phyloP scores from a whole-genome alignment of 2,797 vertebrate genomes.

The Rhynchotus rufescens region DNA sequence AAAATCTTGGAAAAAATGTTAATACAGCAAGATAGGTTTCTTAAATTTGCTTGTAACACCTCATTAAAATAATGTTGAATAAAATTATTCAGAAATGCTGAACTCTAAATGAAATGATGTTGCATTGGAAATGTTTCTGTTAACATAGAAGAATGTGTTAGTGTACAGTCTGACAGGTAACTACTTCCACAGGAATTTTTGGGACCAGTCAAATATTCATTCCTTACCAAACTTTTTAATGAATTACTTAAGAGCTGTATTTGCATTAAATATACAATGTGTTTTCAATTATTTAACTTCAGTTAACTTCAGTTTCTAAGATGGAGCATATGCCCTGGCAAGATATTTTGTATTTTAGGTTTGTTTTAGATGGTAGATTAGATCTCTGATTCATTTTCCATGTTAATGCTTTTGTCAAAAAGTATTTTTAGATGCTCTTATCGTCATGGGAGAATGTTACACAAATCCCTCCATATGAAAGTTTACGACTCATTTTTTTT shows the following conservation, averaged over 20 bases:
- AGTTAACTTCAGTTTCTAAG: slow-evolving; percentile 16
- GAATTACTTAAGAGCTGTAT: not conserved
- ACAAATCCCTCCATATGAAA: not conserved
- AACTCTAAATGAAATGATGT: not conserved
- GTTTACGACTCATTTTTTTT: not conserved
- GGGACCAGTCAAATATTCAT: not conserved
- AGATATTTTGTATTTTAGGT: slow-evolving; percentile 14
- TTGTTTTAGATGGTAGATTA: slow-evolving; percentile 20
- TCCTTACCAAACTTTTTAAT: slow-evolving; percentile 16
- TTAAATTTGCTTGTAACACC: not conserved
- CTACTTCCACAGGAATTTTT: slow-evolving; percentile 2
- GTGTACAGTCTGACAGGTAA: not conserved
- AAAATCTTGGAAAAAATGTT: not conserved
- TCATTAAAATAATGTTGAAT: not conserved
- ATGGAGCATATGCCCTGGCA: not conserved
- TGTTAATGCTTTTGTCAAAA: not conserved
- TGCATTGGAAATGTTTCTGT: not conserved
- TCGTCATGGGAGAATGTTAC: not conserved
- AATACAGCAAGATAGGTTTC: not conserved
- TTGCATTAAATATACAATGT: slow-evolving; percentile 14
- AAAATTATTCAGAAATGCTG: not conserved
- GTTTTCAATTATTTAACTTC: slow-evolving; percentile 50
- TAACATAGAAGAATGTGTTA: not conserved
- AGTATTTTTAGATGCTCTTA: slow-evolving; percentile 16
- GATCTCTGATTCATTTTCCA: slow-evolving; percentile 38